phyloP scores from a whole-genome alignment of 2,113 vertebrate genomes.

The Cavia aperea region DNA sequence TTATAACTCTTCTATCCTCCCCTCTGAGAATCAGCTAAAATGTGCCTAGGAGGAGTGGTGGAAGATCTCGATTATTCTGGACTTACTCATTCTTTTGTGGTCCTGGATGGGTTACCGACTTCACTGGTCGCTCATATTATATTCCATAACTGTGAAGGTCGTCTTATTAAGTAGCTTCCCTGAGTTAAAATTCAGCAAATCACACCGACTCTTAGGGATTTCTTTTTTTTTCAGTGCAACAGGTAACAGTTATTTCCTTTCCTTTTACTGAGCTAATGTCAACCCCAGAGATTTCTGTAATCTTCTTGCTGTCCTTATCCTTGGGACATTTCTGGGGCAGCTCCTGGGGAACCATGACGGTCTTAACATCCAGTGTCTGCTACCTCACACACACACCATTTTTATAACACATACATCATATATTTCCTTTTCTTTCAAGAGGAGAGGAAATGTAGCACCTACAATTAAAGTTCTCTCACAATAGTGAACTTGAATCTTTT shows the following conservation, averaged over 20 bases:
- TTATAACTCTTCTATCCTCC: neutral
- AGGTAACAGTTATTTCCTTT: neutral
- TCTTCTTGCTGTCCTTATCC: neutral
- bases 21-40: neutral
- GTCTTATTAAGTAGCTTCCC: neutral
- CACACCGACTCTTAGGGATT: neutral
- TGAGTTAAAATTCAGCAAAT: neutral
- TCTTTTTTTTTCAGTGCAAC: neutral
- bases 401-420: too few relatives aligned
- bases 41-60: neutral
- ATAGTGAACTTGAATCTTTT: neutral
- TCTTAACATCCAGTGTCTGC: neutral
- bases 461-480: neutral
- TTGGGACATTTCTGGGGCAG: neutral
- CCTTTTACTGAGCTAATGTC: neutral
- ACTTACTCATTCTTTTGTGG: neutral
- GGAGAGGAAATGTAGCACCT: neutral
- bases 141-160: neutral
- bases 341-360: accelerated
- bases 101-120: neutral
- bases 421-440: neutral
- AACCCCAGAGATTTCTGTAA: neutral
- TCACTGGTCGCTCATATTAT: neutral
- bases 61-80: neutral
- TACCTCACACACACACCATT: neutral